phyloP scores from a whole-genome alignment of 2,113 vertebrate genomes.

The Myocastor coypus region DNA sequence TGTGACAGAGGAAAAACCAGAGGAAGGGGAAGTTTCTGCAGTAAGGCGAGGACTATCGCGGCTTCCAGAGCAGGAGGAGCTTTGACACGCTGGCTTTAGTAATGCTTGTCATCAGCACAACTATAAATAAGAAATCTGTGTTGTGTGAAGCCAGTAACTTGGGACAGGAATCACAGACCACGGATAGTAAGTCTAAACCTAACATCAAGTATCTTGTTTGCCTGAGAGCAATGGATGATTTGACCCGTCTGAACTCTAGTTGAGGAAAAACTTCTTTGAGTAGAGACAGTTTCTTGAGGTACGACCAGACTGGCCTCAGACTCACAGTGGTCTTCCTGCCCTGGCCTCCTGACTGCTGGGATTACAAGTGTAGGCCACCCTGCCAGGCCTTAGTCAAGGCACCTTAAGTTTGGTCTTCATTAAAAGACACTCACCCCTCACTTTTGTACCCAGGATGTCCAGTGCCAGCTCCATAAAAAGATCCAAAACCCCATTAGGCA shows the following conservation, averaged over 20 bases:
- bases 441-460: neutral
- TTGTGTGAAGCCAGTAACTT: neutral
- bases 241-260: neutral
- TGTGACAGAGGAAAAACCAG: neutral
- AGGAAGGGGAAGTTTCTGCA: neutral
- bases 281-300: neutral
- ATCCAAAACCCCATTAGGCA: neutral
- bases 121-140: slow-evolving; percentile 34
- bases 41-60: neutral
- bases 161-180: neutral
- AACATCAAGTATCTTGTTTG: neutral
- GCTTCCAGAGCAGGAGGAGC: neutral
- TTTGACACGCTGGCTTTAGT: neutral
- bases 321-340: neutral
- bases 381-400: too few relatives aligned
- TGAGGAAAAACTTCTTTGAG: neutral
- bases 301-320: neutral
- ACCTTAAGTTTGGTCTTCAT: neutral
- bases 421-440: neutral
- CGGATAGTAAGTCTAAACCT: neutral
- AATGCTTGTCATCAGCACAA: neutral
- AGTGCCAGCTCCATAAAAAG: neutral
- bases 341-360: neutral
- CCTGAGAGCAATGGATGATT: neutral
- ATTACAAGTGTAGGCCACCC: neutral